These are phyloP conservation scores for Gari tellinella DNA, from an alignment of 2,888 invertebrate genomes.

Conservation along the genomic window DNA sequence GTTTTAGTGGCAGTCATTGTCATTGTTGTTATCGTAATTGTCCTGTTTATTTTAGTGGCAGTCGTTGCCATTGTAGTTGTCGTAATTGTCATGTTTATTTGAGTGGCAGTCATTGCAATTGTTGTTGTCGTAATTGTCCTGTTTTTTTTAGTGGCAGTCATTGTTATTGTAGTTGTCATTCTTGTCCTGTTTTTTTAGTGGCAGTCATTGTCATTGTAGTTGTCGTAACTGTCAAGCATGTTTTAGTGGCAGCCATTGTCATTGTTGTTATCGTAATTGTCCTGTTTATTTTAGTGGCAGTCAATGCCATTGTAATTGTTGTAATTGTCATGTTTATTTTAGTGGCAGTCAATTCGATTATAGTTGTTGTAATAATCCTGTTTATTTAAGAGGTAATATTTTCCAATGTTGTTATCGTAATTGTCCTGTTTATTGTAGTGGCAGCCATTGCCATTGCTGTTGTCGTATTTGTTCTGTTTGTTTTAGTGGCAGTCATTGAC, in stretches of 20 bases:
- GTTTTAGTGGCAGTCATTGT: constrained; percentile 3
- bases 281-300: not conserved
- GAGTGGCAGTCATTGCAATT: constrained; percentile 2
- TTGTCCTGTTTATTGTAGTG: no score
- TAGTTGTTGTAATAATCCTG: not conserved
- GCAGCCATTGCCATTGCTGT: not conserved
- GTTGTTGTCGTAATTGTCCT: not conserved
- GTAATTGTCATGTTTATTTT: not conserved
- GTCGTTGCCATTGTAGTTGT: not conserved
- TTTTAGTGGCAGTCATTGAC: no score
- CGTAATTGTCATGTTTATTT: not conserved
- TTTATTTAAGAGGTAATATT: not conserved
- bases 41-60: not conserved
- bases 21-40: constrained; percentile 17
- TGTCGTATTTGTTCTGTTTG: no score
- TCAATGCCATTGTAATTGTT: not conserved
- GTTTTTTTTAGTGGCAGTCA: no score
- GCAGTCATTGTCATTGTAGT: not conserved
- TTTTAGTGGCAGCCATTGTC: no score
- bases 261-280: no score
- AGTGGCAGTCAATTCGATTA: no score
- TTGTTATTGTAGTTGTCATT: no score
- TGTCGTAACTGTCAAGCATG: not conserved
- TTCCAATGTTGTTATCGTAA: not conserved
- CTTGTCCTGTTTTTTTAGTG: no score